These are phyloP conservation scores for Coregonus clupeaformis DNA, from an alignment of 2,113 vertebrate genomes.

Conservation along the genomic window DNA sequence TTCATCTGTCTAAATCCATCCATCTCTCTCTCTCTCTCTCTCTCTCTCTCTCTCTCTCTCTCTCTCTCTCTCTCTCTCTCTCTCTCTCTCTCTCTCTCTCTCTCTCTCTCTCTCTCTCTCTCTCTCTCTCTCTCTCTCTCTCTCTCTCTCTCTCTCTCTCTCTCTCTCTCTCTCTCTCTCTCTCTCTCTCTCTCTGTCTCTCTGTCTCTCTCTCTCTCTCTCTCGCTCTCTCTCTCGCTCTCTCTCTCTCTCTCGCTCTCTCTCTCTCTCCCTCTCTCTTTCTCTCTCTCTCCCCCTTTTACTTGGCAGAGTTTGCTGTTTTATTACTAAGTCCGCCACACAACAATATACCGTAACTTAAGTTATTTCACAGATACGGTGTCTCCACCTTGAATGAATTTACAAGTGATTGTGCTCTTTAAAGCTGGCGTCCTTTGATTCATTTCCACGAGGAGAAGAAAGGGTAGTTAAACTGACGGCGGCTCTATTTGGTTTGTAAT, in stretches of 20 bases:
- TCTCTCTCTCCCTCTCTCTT: too few relatives aligned
- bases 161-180: neutral
- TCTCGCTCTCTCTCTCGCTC: too few relatives aligned
- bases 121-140: too few relatives aligned
- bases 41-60: too few relatives aligned
- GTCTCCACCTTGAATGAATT: constrained; percentile 51
- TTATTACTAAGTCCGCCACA: constrained; percentile 55
- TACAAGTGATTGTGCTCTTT: constrained; percentile 55
- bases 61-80: too few relatives aligned
- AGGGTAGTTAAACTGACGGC: constrained; percentile 56
- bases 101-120: too few relatives aligned
- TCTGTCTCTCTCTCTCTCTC: too few relatives aligned
- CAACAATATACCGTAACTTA: constrained; percentile 55
- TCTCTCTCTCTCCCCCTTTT: neutral
- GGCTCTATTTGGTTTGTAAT: constrained; percentile 58
- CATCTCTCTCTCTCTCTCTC: too few relatives aligned
- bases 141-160: neutral
- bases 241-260: too few relatives aligned
- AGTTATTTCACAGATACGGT: constrained; percentile 50
- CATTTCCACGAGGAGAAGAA: constrained; percentile 50
- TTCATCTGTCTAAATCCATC: too few relatives aligned
- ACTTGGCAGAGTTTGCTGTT: constrained; percentile 30
- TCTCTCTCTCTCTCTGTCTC: too few relatives aligned
- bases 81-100: too few relatives aligned
- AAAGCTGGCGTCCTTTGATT: constrained; percentile 55